Conservation (phyloP, 2,797 vertebrate species). For the Catamblyrhynchus diadema region DNA sequence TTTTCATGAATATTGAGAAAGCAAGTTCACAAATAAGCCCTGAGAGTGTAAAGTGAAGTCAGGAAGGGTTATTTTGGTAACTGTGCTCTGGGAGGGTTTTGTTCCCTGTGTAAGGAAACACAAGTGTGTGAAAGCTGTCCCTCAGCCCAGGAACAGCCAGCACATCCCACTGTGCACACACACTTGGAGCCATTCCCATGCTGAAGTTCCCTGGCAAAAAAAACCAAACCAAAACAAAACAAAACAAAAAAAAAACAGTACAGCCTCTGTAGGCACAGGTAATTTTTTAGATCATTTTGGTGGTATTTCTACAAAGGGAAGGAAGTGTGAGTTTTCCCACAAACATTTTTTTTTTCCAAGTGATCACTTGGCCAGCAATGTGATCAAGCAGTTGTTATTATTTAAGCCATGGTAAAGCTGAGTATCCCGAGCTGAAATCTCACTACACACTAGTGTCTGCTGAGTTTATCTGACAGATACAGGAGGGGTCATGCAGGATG, state of each 20-base stretch:
- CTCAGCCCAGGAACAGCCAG: neutral
- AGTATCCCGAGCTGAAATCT: neutral
- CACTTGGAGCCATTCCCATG: neutral
- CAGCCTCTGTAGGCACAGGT: neutral
- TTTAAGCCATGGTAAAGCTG: neutral
- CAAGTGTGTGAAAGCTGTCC: neutral
- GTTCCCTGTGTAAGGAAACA: neutral
- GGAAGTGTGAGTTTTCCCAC: neutral
- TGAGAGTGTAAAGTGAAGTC: neutral
- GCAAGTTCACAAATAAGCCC: neutral
- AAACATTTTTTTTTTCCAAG: neutral
- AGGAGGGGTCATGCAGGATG: rapidly evolving
- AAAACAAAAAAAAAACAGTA: neutral
- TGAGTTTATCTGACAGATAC: neutral
- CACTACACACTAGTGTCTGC: neutral
- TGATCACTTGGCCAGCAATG: neutral
- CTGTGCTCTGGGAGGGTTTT: neutral
- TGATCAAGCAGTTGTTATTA: neutral
- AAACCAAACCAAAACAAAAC: no score
- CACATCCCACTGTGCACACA: neutral
- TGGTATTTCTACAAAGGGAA: neutral
- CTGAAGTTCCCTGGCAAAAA: neutral
- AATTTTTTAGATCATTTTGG: neutral
- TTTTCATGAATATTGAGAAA: neutral
- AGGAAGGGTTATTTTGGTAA: neutral